Base-by-base conservation (phyloP, 2,113 vertebrate genomes). In the Melospiza georgiana region DNA sequence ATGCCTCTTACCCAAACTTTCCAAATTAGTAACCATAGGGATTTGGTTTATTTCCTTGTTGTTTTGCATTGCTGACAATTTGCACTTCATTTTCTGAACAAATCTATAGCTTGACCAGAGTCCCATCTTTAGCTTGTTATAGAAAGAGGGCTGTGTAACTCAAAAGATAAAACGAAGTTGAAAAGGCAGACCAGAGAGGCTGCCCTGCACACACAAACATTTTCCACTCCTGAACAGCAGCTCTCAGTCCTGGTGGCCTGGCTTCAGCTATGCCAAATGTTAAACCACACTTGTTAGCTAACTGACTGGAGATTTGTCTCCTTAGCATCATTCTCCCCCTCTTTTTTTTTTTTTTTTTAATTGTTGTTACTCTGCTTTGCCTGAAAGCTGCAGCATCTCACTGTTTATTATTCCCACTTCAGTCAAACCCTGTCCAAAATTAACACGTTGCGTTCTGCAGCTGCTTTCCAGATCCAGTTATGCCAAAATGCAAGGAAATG, bases 341-440 rank as follows among this genome's bases (percentile, higher is more conserved):
- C 11, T 77, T 30, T 58, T 58, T 65, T 30, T 58, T 58, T 65
- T 62, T 95, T 91, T 90, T 95, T 97, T 97, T 97, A 98, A 98
- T 98, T 98, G 98, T 98, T 97, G 97, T 98, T 98, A 96, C 98
- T 98, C 98, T 96, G 94, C 97, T 97, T 98, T 98, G 98, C 98
- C 98, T 98, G 98, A 98, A 98, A 98, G 98, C 98, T 98, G 98
- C 98, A 98, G 98, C 97, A 98, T 98, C 97, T 98, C 98, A 94
- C 98, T 98, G 98, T 97, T 97, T 97, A 98, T 98, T 97, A 97
- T 98, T 97, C 97, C 96, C 57, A 76, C 95, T 97, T 97, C 97
- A 97, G 96, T 98, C 97, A 98, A 97, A 98, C 96, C 96, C 95
- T 93, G 97, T 97, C 97, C 96, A 96, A 98, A 97, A 97, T 97